Conservation (phyloP, 2,797 vertebrate genomes). For the Cynopterus sphinx region DNA sequence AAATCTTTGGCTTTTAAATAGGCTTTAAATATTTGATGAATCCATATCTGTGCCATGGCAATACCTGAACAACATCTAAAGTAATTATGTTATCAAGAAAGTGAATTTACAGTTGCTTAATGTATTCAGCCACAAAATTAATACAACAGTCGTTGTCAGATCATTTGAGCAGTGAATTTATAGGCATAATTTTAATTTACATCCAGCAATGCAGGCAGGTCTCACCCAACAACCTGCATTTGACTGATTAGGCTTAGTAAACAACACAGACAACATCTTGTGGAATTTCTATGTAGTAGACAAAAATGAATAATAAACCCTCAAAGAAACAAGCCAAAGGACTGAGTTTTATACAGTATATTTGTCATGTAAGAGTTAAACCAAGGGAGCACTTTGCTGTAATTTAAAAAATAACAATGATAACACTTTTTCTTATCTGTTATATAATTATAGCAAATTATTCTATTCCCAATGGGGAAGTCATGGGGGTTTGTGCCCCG, state of each 20-base stretch:
- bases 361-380: conserved; percentile 46
- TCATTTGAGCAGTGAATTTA: conserved; percentile 75
- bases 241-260: conserved; percentile 66
- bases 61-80: conserved; percentile 69
- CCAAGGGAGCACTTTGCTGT: not conserved
- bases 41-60: conserved; percentile 56
- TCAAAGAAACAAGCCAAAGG: not conserved
- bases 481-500: not conserved
- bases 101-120: conserved; percentile 70
- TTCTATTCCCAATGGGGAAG: conserved; percentile 15
- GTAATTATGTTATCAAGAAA: conserved; percentile 78
- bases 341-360: not conserved
- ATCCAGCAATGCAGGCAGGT: conserved; percentile 55
- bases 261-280: not conserved
- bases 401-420: conserved; percentile 52
- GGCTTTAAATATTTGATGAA: conserved; percentile 75
- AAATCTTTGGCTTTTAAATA: conserved; percentile 67
- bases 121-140: conserved; percentile 76
- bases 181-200: conserved; percentile 79
- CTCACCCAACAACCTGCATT: conserved; percentile 73
- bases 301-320: not conserved
- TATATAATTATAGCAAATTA: conserved; percentile 43
- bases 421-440: not conserved
- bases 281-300: not conserved
- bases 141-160: conserved; percentile 70